Evolutionary conservation across 2,888 invertebrate genomes (phyloP), one percentile per base, ranked within the genome.

Genomic region (Tuberolachnus salignus): DNA sequence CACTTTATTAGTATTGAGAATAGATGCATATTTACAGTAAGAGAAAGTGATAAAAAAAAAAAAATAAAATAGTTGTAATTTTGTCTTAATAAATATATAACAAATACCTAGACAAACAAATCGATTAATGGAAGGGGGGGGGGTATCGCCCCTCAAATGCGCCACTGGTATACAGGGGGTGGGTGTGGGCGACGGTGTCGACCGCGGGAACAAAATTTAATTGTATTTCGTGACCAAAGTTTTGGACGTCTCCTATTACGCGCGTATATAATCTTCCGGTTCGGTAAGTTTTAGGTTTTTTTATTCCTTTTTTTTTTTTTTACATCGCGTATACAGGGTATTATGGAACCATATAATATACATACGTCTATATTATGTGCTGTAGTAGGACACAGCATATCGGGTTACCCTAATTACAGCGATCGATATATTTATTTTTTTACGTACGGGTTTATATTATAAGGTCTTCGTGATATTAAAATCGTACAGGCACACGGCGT

Each of bases 221-320:
- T 61, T 49, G 63, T 73, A 21, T 73, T 63, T 51, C 51, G 73
- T 73, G 42, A 63, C 73, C 63, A 42, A 73, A 73, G 63, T 51
- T 63, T 61, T 16, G 51, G 42, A 14, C 21, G 51, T 63, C 63
- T 73, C 73, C 51, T 51, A 11, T 73, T 73, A 63, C 73, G 42
- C 53, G 14, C 34, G 26, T 44, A 44, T 19, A 46, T 64, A 34
- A 34, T 34, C 67, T 78, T 78, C 49, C 67, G 59, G 78, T 67
- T 67, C 67, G 53, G 34, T 34, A 57, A 26, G 19, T 67, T 67
- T 67, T 21, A 13, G 44, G n/a, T n/a, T n/a, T n/a, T n/a, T n/a
- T n/a, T n/a, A n/a, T n/a, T n/a, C n/a, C n/a, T n/a, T n/a, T n/a
- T n/a, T n/a, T n/a, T n/a, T n/a, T 59, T 67, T 78, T 57, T 57